These are phyloP conservation scores for Sinotaia quadrata DNA, from an alignment of 2,888 invertebrate genomes.

Conservation along the genomic window DNA sequence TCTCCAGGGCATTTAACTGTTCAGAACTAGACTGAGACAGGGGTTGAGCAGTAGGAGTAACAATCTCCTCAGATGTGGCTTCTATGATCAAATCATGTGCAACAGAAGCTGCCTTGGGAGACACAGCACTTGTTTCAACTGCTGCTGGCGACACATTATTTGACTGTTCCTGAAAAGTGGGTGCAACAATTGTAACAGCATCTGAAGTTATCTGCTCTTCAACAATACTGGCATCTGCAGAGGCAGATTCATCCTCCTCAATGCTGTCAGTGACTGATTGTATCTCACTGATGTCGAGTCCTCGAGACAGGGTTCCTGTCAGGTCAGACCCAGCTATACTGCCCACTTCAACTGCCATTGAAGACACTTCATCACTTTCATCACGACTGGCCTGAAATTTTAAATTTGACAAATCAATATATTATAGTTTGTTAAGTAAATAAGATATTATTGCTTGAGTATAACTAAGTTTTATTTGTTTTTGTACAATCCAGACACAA, in stretches of 20 bases:
- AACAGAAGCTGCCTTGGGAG: not conserved
- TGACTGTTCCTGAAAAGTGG: too few species aligned
- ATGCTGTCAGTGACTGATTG: slow-evolving; percentile 19
- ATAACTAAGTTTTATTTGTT: too few species aligned
- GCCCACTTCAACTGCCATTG: slow-evolving; percentile 35
- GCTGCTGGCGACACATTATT: not conserved
- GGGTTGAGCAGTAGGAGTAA: not conserved
- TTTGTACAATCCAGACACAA: too few species aligned
- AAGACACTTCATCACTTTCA: slow-evolving; percentile 36
- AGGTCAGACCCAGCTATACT: slow-evolving; percentile 35
- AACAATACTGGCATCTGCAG: not conserved
- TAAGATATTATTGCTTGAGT: too few species aligned
- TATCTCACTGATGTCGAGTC: slow-evolving; percentile 32
- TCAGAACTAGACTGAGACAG: not conserved
- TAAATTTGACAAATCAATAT: too few species aligned
- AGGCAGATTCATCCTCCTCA: slow-evolving; percentile 16
- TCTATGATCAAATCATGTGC: not conserved
- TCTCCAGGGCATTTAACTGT: not conserved
- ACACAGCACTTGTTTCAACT: not conserved
- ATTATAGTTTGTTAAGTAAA: too few species aligned
- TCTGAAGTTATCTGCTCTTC: not conserved
- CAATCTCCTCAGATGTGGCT: not conserved
- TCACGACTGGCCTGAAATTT: slow-evolving; percentile 6
- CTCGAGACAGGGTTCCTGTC: slow-evolving; percentile 20
- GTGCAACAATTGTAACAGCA: not conserved